phyloP scores from a whole-genome alignment of 2,113 vertebrate genomes.

The Carollia perspicillata region DNA sequence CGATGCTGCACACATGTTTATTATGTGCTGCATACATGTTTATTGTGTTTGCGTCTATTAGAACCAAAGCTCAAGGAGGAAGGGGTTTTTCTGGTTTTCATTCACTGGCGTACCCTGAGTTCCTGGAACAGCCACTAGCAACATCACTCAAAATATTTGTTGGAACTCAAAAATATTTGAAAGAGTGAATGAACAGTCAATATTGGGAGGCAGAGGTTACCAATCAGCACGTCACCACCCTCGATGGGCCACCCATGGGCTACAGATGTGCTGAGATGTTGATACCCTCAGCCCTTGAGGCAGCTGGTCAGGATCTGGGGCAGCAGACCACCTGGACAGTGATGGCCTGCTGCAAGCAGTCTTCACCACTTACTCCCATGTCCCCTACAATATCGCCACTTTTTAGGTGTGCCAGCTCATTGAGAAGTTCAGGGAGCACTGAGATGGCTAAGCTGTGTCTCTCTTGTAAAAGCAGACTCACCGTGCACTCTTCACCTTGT shows the following conservation, averaged over 20 bases:
- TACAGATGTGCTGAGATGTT: neutral
- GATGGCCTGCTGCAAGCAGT: neutral
- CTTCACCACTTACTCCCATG: neutral
- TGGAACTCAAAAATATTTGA: neutral
- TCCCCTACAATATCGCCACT: neutral
- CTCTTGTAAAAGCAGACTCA: neutral
- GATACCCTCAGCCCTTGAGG: neutral
- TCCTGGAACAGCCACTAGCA: neutral
- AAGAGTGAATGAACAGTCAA: neutral
- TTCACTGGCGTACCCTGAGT: neutral
- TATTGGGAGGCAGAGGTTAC: neutral
- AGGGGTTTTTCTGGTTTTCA: neutral
- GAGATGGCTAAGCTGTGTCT: neutral
- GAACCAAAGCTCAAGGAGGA: neutral
- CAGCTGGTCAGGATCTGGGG: neutral
- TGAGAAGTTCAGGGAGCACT: neutral
- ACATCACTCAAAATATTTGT: neutral
- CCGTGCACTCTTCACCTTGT: neutral
- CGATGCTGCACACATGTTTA: too few species aligned
- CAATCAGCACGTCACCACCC: too few species aligned
- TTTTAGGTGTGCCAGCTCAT: neutral
- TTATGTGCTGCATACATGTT: neutral
- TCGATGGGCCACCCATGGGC: neutral
- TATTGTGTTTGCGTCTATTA: neutral
- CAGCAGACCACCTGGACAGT: neutral